Evolutionary conservation across 2,888 invertebrate genomes (phyloP).

Genomic region (Callinectes sapidus): DNA sequence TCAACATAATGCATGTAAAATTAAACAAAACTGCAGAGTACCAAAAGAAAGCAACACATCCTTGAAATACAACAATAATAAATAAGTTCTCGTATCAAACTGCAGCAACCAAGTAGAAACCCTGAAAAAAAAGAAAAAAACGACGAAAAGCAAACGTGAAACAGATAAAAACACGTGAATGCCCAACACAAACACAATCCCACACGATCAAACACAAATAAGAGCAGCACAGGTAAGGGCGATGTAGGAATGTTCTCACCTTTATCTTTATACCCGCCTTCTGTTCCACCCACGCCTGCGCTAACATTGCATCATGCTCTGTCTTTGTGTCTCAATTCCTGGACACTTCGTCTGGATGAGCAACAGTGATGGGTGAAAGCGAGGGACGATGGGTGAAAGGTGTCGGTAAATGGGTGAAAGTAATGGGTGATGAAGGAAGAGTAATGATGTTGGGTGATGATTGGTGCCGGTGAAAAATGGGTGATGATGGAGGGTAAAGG

Average conservation of each 20-base stretch:
- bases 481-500: background rate
- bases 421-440: too few relatives aligned
- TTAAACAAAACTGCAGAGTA: too few relatives aligned
- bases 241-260: background rate
- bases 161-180: background rate
- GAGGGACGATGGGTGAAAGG: too few relatives aligned
- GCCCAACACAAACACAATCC: background rate
- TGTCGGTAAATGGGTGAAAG: too few relatives aligned
- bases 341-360: background rate
- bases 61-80: background rate
- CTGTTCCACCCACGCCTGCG: background rate
- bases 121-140: background rate
- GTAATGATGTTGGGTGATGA: too few relatives aligned
- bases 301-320: background rate
- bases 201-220: background rate
- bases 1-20: too few relatives aligned
- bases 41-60: background rate
- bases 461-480: background rate
- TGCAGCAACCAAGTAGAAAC: background rate
- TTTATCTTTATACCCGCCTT: background rate
- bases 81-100: background rate
- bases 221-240: background rate
- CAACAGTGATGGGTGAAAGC: too few relatives aligned
- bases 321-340: background rate
- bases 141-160: too few relatives aligned